phyloP scores from a whole-genome alignment of 2,113 vertebrate genomes.

The Heloderma charlesbogerti region DNA sequence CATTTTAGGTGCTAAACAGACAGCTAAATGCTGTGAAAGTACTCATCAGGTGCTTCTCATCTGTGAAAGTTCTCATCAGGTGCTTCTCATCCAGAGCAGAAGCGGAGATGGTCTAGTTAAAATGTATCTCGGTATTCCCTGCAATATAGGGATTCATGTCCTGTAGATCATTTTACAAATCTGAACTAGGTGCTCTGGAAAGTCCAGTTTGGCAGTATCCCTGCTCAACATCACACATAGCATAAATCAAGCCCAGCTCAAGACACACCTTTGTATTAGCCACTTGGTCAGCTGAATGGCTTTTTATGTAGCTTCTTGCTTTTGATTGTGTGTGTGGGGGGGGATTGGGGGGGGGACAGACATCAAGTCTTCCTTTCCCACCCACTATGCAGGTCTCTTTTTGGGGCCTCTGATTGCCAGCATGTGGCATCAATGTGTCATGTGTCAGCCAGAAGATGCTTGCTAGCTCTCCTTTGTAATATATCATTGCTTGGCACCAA shows the following conservation, averaged over 20 bases:
- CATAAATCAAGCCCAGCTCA: background rate
- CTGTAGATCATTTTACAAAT: background rate
- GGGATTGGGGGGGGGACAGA: background rate
- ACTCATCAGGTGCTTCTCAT: too few relatives aligned
- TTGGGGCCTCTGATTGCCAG: background rate
- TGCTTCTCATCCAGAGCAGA: background rate
- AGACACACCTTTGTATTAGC: background rate
- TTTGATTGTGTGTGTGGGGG: background rate
- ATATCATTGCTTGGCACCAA: background rate
- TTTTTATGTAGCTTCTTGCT: fast-evolving
- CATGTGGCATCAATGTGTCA: background rate
- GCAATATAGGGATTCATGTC: background rate
- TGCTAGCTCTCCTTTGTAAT: background rate
- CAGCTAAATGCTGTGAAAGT: too few relatives aligned
- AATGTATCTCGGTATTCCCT: background rate
- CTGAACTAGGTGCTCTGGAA: too few relatives aligned
- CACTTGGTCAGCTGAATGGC: fast-evolving
- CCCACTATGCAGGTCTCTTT: background rate
- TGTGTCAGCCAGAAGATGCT: fast-evolving
- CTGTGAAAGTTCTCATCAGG: too few relatives aligned
- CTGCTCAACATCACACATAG: background rate
- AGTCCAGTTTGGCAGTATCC: background rate
- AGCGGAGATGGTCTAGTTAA: background rate
- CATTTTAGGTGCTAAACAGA: too few relatives aligned
- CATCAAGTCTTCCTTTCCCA: background rate